Percentiles rank a stretch among this genome's conserved stretches.
Evolutionary conservation across 2,888 invertebrate species (phyloP).

Genomic region (Sesia bembeciformis): DNA sequence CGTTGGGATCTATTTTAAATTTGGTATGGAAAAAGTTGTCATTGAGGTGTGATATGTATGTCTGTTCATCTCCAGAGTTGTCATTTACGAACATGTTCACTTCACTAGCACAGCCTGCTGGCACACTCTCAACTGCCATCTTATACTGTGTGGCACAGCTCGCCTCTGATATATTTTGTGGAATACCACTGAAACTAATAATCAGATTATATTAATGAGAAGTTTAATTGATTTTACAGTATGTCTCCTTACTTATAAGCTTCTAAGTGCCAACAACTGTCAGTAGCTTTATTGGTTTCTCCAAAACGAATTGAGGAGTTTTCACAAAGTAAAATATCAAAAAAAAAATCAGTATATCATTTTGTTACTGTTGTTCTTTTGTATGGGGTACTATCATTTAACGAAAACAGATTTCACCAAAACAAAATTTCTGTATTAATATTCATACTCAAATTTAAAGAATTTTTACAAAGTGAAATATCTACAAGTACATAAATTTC

Average conservation of each 20-base stretch:
- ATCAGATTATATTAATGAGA: background rate
- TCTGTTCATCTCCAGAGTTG: constrained; percentile 55
- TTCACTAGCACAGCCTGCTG: constrained; percentile 51
- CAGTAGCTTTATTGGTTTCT: background rate
- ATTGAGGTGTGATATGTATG: constrained; percentile 56
- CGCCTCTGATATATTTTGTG: constrained; percentile 67
- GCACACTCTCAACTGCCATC: constrained; percentile 62
- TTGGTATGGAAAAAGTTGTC: constrained; percentile 62
- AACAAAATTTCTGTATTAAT: too few species aligned
- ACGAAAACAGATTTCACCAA: too few species aligned
- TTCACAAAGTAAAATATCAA: background rate
- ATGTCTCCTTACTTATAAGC: background rate
- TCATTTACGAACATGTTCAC: constrained; percentile 62
- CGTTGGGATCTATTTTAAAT: constrained; percentile 69
- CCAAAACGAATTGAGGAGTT: background rate
- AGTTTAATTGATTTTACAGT: background rate
- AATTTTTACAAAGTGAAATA: too few species aligned
- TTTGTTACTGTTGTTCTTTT: too few species aligned
- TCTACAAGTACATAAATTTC: too few species aligned
- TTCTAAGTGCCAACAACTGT: background rate
- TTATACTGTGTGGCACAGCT: constrained; percentile 69
- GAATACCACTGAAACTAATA: constrained; percentile 64
- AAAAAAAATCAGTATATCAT: background rate
- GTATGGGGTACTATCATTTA: too few species aligned
- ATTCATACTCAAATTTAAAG: too few species aligned